phyloP scores from a whole-genome alignment of 1,140 invertebrate species.

The Leguminivora glycinivorella region DNA sequence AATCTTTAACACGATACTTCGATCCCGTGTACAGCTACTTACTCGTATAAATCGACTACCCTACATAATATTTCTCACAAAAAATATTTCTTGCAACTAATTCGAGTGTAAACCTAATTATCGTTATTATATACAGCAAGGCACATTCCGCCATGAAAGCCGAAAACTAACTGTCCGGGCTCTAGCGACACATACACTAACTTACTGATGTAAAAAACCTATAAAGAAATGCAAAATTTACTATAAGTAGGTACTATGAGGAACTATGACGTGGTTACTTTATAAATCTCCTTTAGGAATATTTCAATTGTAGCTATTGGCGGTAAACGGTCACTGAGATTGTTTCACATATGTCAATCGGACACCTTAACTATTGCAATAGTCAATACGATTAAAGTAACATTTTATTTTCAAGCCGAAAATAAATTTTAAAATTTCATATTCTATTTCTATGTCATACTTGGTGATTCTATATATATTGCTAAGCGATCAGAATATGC shows the following conservation, averaged over 20 bases:
- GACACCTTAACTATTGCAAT: constrained; percentile 31
- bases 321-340: constrained; percentile 75
- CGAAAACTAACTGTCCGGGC: constrained; percentile 53
- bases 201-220: constrained; percentile 74
- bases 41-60: constrained; percentile 65
- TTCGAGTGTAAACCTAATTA: constrained; percentile 78
- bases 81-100: constrained; percentile 78
- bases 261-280: constrained; percentile 76
- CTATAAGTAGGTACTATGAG: constrained; percentile 78
- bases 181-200: constrained; percentile 66
- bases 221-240: constrained; percentile 76
- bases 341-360: constrained; percentile 47
- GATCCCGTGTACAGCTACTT: constrained; percentile 64
- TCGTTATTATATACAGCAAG: constrained; percentile 76
- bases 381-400: constrained; percentile 19
- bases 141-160: constrained; percentile 80
- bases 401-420: constrained; percentile 21
- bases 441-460: constrained; percentile 24
- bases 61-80: constrained; percentile 75
- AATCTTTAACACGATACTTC: constrained; percentile 75
- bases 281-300: constrained; percentile 50
- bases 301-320: constrained; percentile 61
- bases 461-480: constrained; percentile 23
- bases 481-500: constrained; percentile 18
- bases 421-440: constrained; percentile 14